Evolutionary conservation across 2,888 invertebrate genomes (phyloP).

Genomic region (Ischnura elegans): DNA sequence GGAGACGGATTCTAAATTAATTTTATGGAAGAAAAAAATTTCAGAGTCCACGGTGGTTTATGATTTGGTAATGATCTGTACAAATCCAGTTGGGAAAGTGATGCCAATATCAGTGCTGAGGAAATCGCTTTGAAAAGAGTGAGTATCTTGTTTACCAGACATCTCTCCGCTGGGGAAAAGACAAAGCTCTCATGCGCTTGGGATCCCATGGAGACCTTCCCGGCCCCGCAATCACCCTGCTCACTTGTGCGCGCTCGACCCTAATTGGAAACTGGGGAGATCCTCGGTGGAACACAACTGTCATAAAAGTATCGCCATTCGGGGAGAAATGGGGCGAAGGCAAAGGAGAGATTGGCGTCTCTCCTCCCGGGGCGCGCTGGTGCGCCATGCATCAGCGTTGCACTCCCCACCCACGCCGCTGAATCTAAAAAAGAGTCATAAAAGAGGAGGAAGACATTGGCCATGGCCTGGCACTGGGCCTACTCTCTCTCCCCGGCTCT

Average conservation of each 20-base stretch:
- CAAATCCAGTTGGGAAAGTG: neutral
- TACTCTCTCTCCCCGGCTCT: neutral
- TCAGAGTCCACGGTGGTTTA: too few relatives aligned
- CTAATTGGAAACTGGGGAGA: conserved; percentile 41
- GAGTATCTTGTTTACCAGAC: neutral
- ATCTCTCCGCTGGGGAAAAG: neutral
- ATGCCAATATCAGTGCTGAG: neutral
- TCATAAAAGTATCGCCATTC: conserved; percentile 60
- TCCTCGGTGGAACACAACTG: conserved; percentile 38
- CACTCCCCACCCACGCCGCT: neutral
- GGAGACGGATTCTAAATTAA: too few relatives aligned
- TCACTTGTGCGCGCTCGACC: neutral
- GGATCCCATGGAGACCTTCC: neutral
- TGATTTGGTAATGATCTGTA: too few relatives aligned
- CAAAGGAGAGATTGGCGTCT: neutral
- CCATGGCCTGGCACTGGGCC: neutral
- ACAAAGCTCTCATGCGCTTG: neutral
- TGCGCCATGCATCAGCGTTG: neutral
- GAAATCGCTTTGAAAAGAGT: neutral
- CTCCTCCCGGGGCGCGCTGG: neutral
- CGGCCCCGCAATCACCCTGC: neutral
- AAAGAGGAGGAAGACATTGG: neutral
- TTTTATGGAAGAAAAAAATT: too few relatives aligned
- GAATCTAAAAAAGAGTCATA: neutral
- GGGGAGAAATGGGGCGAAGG: neutral